Evolutionary conservation across 2,113 vertebrate genomes (phyloP).

Genomic region (Clarias magur): DNA sequence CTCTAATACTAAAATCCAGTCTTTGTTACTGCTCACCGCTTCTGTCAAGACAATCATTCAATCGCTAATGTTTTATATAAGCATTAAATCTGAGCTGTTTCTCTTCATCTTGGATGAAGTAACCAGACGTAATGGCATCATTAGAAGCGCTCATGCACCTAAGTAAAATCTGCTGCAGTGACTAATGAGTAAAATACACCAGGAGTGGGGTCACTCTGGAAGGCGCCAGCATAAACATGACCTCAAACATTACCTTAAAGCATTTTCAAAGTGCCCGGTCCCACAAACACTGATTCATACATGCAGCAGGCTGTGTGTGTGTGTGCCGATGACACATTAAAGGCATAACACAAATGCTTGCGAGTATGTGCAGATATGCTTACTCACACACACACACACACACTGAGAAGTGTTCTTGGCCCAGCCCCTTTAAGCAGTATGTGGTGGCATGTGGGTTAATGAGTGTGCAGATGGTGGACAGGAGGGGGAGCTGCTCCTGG

Average conservation of each 20-base stretch:
- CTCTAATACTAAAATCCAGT: background rate
- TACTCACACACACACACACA: background rate
- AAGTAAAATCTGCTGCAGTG: slow-evolving; percentile 19
- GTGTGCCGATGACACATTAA: background rate
- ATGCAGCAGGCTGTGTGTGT: background rate
- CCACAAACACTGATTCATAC: background rate
- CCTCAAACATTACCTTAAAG: background rate
- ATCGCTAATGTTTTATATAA: slow-evolving; percentile 5
- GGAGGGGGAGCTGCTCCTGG: slow-evolving; percentile 57
- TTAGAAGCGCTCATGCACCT: slow-evolving; percentile 9
- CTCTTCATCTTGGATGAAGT: slow-evolving; percentile 7
- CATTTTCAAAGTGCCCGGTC: background rate
- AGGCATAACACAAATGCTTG: background rate
- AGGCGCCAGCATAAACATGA: slow-evolving; percentile 4
- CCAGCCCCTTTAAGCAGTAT: slow-evolving; percentile 59
- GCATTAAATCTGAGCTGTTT: slow-evolving; percentile 10
- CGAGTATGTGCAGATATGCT: background rate
- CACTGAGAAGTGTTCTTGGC: slow-evolving; percentile 34
- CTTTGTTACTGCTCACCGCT: background rate
- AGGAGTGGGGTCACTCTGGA: slow-evolving; percentile 6
- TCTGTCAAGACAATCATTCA: background rate
- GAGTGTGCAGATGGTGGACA: slow-evolving; percentile 80
- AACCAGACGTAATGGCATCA: slow-evolving; percentile 28
- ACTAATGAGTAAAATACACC: slow-evolving; percentile 30
- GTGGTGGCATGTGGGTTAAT: slow-evolving; percentile 81